Evolutionary conservation across 2,113 vertebrate species (phyloP), one percentile per base, ranked within the genome.

Genomic region (Platanista minor): DNA sequence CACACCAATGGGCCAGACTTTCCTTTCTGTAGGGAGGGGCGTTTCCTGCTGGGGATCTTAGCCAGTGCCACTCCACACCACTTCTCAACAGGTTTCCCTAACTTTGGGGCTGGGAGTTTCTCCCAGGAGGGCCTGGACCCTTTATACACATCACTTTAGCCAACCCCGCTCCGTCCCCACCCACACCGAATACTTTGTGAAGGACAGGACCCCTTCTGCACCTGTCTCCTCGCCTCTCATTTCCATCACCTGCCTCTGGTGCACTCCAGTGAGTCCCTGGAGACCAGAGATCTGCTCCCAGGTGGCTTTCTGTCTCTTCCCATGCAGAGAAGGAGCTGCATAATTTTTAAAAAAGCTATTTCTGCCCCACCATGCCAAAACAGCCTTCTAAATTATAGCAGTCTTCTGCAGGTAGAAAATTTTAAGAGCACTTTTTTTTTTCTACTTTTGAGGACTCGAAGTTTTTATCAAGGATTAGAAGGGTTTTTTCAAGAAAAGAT

Each of bases 391-490:
- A 78, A 61, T 54, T 59, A 29, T 54, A 10, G 75, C 66, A 62
- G 10, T n/a, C 46, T 9, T 54, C 29, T 82, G 31, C 62, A 72
- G 57, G 21, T n/a, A 21, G 62, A 36, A 5, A 39, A 20, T 87
- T 71, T 52, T 77, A 66, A 72, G 57, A 89, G 27, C 41, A 39
- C 8, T 36, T 77, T 36, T 46, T 8, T 39, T n/a, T 3, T 23
- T 3, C 39, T 15, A 39, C 33, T 77, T 89, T 83, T 46, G 14
- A 86, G 66, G 31, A 87, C 46, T 75, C 1, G 41, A 90, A 52
- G 49, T 23, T 67, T 83, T 87, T 82, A 25, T 92, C 84, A 80
- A 95, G 62, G 52, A 46, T 49, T 71, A 39, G 46, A 54, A 39
- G 11, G 4, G 8, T 62, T 59, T 54, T 36, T 36, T 0, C 0